Evolutionary conservation across 2,888 invertebrate genomes (phyloP).

Genomic region (Cephonodes hylas): DNA sequence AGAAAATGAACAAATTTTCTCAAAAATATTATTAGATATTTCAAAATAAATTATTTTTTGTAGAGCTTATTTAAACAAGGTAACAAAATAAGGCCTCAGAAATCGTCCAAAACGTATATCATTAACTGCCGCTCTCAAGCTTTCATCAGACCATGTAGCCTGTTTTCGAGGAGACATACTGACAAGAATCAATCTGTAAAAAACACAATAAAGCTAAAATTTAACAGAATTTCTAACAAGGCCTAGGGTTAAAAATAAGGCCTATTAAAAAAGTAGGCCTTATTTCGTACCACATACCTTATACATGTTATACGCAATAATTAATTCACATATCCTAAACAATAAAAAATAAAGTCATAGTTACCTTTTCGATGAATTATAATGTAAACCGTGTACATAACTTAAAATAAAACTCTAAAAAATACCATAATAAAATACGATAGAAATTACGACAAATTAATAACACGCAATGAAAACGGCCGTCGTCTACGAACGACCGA

Average conservation of each 20-base stretch:
- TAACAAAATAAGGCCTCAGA: too few species aligned
- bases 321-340: too few species aligned
- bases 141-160: not conserved
- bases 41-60: too few species aligned
- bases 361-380: not conserved
- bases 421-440: not conserved
- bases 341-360: not conserved
- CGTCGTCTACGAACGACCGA: not conserved
- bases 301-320: too few species aligned
- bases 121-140: not conserved
- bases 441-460: too few species aligned
- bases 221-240: not conserved
- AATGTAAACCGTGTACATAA: not conserved
- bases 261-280: not conserved
- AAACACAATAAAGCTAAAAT: not conserved
- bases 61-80: too few species aligned
- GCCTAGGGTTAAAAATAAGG: not conserved
- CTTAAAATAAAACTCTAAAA: not conserved
- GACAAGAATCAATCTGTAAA: not conserved
- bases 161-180: constrained; percentile 5
- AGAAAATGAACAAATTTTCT: too few species aligned
- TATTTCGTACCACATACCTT: constrained; percentile 3
- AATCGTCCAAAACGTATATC: not conserved
- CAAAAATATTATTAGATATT: too few species aligned
- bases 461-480: not conserved